These are phyloP conservation scores for Ramazzottius varieornatus DNA, from an alignment of 2,888 invertebrate genomes.

Conservation along the genomic window DNA sequence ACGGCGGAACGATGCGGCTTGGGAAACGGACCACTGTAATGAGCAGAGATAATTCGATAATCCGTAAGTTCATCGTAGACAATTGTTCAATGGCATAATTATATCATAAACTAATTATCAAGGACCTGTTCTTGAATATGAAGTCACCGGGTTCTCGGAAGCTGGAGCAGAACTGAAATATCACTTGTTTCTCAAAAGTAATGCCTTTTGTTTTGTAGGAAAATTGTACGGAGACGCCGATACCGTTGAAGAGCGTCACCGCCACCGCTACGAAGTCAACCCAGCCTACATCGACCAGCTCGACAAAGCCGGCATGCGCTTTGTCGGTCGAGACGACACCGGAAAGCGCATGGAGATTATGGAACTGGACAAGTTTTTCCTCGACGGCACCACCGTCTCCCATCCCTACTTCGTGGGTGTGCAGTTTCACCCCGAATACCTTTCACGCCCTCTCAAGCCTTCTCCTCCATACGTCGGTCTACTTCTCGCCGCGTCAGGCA, in stretches of 20 bases:
- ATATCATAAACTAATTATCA: no score
- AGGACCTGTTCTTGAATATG: no score
- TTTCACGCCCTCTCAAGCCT: slow-evolving; percentile 63
- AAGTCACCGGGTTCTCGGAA: not conserved
- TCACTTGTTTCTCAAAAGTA: not conserved
- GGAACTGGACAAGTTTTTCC: slow-evolving; percentile 42
- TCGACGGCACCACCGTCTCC: no score
- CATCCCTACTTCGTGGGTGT: slow-evolving; percentile 84
- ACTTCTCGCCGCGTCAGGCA: slow-evolving; percentile 59
- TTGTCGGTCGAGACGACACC: slow-evolving; percentile 39
- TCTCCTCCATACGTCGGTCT: slow-evolving; percentile 86
- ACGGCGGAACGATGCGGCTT: slow-evolving; percentile 92
- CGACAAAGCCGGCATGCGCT: slow-evolving; percentile 53
- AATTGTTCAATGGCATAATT: no score
- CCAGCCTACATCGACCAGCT: slow-evolving; percentile 50
- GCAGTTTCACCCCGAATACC: slow-evolving; percentile 93
- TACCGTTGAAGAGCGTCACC: slow-evolving; percentile 65
- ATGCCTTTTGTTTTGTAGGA: slow-evolving; percentile 15
- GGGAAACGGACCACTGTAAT: slow-evolving; percentile 73
- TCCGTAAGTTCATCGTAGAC: slow-evolving; percentile 25
- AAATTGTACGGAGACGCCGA: slow-evolving; percentile 20
- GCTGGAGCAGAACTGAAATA: no score
- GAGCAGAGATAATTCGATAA: slow-evolving; percentile 26
- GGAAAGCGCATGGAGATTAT: slow-evolving; percentile 77
- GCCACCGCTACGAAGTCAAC: slow-evolving; percentile 89